Evolutionary conservation across 2,113 vertebrate species (phyloP), one percentile per base, ranked within the genome.

Genomic region (Xiphophorus maculatus): DNA sequence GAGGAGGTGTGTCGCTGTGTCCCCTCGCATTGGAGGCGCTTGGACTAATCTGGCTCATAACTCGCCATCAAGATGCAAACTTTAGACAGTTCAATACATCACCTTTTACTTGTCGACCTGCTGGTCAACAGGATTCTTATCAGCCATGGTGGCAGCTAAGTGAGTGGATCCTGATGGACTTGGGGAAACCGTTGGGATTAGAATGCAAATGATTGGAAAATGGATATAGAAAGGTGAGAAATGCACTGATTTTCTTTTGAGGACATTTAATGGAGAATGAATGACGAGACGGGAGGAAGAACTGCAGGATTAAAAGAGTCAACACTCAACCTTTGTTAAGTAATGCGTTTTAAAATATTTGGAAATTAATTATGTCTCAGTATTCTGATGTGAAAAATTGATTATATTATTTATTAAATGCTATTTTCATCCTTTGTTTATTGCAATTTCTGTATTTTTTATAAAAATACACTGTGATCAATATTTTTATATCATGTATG

Each of bases 351-450:
- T 95, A 81, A 84, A 79, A 77, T 85, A 81, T 84, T 90, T 81
- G 86, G 76, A 27, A 86, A 83, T 83, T 87, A 83, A 87, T 89
- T 84, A 84, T 89, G 76, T 81, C 73, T 76, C 73, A 80, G 76
- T 94, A 96, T 96, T 96, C 92, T 94, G 93, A 90, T 95, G 94
- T 93, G 93, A 95, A 94, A 96, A 96, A 96, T 95, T 96, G 95
- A 96, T 94, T 97, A 96, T 97, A 97, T 99, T 98, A 99, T 98
- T 99, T 99, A 99, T 99, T 99, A 97, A 97, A 96, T 95, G 91
- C 92, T 96, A 86, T 88, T 94, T 96, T 94, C 93, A 94, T 93
- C 92, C 91, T 96, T 93, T 96, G 94, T 96, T 95, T 94, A 94
- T 96, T 95, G 94, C 93, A 93, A 95, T 96, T 96, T 95, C 94